These are phyloP conservation scores for Spatulosminthurus flaviceps DNA, from an alignment of 2,888 invertebrate genomes.

Conservation along the genomic window DNA sequence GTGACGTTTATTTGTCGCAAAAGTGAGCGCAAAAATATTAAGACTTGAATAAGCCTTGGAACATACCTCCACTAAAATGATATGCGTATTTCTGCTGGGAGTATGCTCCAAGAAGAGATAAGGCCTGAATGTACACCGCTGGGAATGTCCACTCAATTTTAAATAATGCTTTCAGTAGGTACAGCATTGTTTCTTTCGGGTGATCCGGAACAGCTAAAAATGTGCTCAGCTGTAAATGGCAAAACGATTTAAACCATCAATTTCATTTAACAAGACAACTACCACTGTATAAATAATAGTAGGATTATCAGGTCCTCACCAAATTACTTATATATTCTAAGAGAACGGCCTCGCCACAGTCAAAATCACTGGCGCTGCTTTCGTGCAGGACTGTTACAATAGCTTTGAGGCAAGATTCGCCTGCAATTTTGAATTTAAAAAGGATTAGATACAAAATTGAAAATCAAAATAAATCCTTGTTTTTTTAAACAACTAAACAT, in stretches of 20 bases:
- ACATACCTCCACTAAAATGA: constrained; percentile 80
- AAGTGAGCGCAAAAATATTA: neutral
- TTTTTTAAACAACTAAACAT: neutral
- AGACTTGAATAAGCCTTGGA: neutral
- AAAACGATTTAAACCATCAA: too few species aligned
- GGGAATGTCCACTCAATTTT: constrained; percentile 56
- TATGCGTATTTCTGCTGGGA: constrained; percentile 86
- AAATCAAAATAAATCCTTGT: neutral
- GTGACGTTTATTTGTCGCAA: neutral
- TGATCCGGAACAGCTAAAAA: constrained; percentile 62
- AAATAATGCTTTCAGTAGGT: constrained; percentile 58
- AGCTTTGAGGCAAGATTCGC: constrained; percentile 93
- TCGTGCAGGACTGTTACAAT: constrained; percentile 73
- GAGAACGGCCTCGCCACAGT: constrained; percentile 53
- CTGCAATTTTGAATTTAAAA: constrained; percentile 69
- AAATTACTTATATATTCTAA: constrained; percentile 58
- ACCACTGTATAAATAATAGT: neutral
- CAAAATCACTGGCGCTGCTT: constrained; percentile 53
- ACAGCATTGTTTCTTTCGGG: constrained; percentile 61
- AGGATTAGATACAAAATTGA: neutral
- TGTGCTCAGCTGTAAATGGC: constrained; percentile 55
- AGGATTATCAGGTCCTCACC: constrained; percentile 47
- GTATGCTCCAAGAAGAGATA: constrained; percentile 70
- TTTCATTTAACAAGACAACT: too few species aligned
- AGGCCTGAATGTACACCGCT: constrained; percentile 49